Conservation (phyloP, 2,113 vertebrate genomes). For the Lagopus muta region DNA sequence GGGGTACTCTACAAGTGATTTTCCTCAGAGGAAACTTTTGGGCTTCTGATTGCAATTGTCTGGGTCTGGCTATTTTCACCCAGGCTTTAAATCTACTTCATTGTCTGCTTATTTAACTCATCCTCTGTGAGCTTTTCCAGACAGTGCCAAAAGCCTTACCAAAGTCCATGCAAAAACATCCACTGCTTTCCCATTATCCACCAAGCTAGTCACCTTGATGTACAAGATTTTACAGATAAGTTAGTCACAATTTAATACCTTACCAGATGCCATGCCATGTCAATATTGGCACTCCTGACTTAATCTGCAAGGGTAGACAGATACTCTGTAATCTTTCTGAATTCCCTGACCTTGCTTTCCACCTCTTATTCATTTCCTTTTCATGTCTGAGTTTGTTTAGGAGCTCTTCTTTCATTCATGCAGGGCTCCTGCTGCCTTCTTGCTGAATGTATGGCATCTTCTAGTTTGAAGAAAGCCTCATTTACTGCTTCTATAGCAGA, state of each 20-base stretch:
- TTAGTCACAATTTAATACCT: too few relatives aligned
- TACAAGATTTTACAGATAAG: neutral
- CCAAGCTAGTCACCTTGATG: neutral
- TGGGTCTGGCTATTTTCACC: neutral
- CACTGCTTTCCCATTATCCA: neutral
- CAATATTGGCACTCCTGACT: neutral
- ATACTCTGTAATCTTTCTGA: neutral
- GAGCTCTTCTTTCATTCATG: neutral
- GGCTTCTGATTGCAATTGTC: neutral
- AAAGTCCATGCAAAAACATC: neutral
- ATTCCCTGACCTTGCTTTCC: neutral
- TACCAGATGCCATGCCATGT: neutral
- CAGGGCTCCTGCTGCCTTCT: neutral
- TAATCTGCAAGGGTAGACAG: neutral
- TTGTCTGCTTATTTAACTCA: neutral
- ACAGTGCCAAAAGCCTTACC: neutral
- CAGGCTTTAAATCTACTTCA: neutral
- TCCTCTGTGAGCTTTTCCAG: neutral
- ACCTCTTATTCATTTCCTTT: neutral
- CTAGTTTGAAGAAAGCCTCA: neutral
- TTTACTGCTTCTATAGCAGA: neutral
- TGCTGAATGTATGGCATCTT: neutral
- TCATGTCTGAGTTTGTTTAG: neutral
- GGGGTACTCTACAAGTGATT: neutral
- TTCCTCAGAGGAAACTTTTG: neutral